These are phyloP conservation scores for Acromyrmex charruanus DNA, from an alignment of 1,140 invertebrate genomes.

Conservation along the genomic window DNA sequence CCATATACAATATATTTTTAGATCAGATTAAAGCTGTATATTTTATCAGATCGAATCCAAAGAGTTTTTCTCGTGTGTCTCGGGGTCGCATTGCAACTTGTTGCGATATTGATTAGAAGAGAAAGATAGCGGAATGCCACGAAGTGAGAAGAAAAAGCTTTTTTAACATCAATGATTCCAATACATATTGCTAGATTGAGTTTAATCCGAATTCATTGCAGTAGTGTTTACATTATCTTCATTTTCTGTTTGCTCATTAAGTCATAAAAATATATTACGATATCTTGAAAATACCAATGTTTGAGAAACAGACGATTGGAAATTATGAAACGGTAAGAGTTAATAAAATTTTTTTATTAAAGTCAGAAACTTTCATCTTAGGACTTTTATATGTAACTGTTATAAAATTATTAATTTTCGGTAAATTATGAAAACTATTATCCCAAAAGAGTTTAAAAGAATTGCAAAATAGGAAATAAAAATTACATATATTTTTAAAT, in stretches of 20 bases:
- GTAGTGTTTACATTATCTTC: conserved; percentile 67
- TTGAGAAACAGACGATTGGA: background rate
- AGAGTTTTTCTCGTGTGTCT: conserved; percentile 16
- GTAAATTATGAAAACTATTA: background rate
- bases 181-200: conserved; percentile 75
- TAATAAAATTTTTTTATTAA: background rate
- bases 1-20: background rate
- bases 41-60: background rate
- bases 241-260: conserved; percentile 67
- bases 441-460: background rate
- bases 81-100: conserved; percentile 75
- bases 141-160: conserved; percentile 66
- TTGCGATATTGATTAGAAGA: conserved; percentile 81
- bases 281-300: background rate
- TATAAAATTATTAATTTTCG: background rate
- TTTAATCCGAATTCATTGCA: conserved; percentile 78
- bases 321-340: background rate
- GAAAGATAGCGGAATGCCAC: conserved; percentile 42
- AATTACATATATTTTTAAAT: background rate
- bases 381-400: background rate
- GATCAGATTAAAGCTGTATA: background rate
- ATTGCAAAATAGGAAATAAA: background rate
- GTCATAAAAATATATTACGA: background rate
- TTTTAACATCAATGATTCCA: conserved; percentile 79
- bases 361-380: no score